Base-by-base conservation (phyloP, 64 coral and sea anemone species). In the Stichodactyla mertensii region DNA sequence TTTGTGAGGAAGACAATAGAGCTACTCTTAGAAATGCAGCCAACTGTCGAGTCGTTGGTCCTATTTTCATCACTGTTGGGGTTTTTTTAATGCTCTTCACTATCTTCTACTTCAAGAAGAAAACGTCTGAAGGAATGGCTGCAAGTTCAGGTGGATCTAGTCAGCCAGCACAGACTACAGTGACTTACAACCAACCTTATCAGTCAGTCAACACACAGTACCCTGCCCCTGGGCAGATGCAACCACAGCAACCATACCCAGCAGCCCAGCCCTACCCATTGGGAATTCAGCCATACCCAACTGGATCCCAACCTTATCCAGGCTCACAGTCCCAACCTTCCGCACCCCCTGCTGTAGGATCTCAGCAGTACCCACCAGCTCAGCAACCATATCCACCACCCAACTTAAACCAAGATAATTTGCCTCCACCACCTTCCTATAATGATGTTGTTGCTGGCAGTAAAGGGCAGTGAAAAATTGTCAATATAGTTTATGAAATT, bases 141-240 rank as follows among this genome's bases (percentile, higher is more conserved):
- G 31, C 51, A 28, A 19, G 28, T 79, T n/a, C 20, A 4, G 18
- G 12, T 52, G 7, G 6, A 51, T 16, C 51, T 53, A 20, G 51
- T 81, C 22, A 31, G 10, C 78, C 78, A 81, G 78, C 78, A 20
- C 20, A 14, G n/a, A 81, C 78, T 19, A 81, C 78, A 81, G 8
- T 81, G 78, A 54, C 78, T 22, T 81, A 81, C 23, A 74, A 74
- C 26, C 69, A 74, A 14, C 2, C 69, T 9, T 10, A 23, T 23
- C 69, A 74, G 26, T 74, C 69, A 27, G 24, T 74, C 54, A 28
- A 14, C 18, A 16, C 51, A 12, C 16, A 45, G 15, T 55, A 81
- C 20, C 78, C 78, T 19, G 78, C 15, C 19, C 55, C 78, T 74
- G 69, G 78, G 54, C 78, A 55, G 11, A 52, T 53, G 6, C 78